Evolutionary conservation across 2,888 invertebrate species (phyloP).

Genomic region (Eucera pruinosa): DNA sequence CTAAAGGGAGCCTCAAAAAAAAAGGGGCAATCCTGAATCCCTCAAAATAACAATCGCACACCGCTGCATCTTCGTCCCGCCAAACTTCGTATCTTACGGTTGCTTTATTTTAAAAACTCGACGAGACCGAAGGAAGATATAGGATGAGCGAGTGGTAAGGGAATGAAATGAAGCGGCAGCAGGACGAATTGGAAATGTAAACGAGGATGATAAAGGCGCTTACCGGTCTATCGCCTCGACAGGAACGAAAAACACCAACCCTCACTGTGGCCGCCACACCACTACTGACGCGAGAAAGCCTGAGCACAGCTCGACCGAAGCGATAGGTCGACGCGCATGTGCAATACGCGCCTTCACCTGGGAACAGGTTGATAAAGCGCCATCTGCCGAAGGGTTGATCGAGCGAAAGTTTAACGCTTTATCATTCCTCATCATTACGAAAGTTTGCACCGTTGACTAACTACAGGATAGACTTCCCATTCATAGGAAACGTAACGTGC

Average conservation of each 20-base stretch:
- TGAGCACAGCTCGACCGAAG: slow-evolving; percentile 54
- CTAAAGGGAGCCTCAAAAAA: slow-evolving; percentile 39
- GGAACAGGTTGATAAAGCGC: slow-evolving; percentile 21
- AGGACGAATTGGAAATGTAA: background rate
- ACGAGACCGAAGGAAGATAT: background rate
- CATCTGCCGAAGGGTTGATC: slow-evolving; percentile 34
- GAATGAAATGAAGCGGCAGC: background rate
- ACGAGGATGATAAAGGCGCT: slow-evolving; percentile 31
- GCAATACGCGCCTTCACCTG: slow-evolving; percentile 11
- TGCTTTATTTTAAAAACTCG: background rate
- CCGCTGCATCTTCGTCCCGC: slow-evolving; percentile 22
- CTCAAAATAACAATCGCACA: slow-evolving; percentile 15
- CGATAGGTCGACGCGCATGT: slow-evolving; percentile 37
- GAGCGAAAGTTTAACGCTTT: slow-evolving; percentile 7
- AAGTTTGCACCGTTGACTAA: no score
- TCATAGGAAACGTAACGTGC: no score
- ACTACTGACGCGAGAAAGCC: slow-evolving; percentile 72
- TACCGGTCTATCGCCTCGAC: slow-evolving; percentile 45
- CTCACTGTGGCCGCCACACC: slow-evolving; percentile 54
- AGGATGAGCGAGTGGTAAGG: background rate
- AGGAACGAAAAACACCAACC: slow-evolving; percentile 26
- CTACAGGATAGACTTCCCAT: no score
- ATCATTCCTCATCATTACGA: slow-evolving; percentile 2
- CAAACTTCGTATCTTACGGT: background rate
- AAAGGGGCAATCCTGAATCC: slow-evolving; percentile 27